Conservation (phyloP, 1,140 invertebrate species). For the Drosophila azteca region DNA sequence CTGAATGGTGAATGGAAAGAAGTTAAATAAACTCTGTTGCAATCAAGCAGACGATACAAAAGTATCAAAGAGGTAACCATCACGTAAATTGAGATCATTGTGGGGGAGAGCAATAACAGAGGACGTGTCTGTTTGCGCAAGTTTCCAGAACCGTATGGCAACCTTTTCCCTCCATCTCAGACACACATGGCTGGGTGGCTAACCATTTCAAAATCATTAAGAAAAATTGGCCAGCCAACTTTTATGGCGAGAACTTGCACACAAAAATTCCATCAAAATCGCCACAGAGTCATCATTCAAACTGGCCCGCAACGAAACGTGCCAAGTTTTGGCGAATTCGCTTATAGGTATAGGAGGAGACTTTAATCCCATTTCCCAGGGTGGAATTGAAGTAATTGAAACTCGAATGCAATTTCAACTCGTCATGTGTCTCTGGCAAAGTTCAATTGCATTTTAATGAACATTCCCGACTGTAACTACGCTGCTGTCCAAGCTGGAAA, state of each 20-base stretch:
- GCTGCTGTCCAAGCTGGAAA: not conserved
- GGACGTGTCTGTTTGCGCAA: conserved; percentile 45
- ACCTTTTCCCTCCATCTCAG: conserved; percentile 6
- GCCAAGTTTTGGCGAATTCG: too few species aligned
- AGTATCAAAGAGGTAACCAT: conserved; percentile 19
- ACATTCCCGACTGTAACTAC: not conserved
- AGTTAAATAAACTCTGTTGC: conserved; percentile 29
- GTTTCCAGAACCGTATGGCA: conserved; percentile 7
- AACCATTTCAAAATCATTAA: conserved; percentile 74
- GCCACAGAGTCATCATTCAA: too few species aligned
- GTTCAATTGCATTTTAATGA: conserved; percentile 72
- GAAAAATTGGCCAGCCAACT: not conserved
- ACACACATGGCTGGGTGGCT: conserved; percentile 24
- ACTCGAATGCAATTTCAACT: conserved; percentile 20
- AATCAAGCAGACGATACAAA: too few species aligned
- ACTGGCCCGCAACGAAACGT: too few species aligned
- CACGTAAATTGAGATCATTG: conserved; percentile 65
- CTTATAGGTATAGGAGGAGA: conserved; percentile 15
- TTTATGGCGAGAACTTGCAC: not conserved
- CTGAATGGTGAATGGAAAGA: conserved; percentile 3
- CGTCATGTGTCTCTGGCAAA: conserved; percentile 13
- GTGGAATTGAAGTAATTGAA: conserved; percentile 60
- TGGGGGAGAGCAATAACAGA: conserved; percentile 19
- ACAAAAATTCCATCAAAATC: not conserved
- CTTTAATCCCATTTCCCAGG: conserved; percentile 42